A percentile compares a stretch with the other conserved stretches of the same genome.
phyloP scores from a whole-genome alignment of 2,113 vertebrate species.

The Ardeotis arabs region DNA sequence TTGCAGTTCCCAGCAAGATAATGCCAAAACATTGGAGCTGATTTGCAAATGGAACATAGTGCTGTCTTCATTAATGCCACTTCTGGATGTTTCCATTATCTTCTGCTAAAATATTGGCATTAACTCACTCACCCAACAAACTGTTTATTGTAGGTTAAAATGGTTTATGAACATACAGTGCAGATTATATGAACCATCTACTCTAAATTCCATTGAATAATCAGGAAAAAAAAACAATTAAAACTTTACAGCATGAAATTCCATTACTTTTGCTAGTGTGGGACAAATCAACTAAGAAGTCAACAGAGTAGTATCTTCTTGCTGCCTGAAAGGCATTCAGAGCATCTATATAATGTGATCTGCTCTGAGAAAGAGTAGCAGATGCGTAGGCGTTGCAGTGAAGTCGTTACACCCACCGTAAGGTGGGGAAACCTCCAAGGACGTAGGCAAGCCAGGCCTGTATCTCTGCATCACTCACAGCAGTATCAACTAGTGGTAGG shows the following conservation, averaged over 20 bases:
- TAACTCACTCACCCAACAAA: neutral
- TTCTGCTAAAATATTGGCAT: neutral
- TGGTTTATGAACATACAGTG: neutral
- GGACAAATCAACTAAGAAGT: neutral
- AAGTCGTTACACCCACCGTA: neutral
- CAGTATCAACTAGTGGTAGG: neutral
- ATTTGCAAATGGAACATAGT: neutral
- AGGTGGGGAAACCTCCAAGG: neutral
- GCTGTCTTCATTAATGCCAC: neutral
- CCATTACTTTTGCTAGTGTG: neutral
- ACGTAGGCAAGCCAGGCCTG: neutral
- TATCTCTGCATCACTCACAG: neutral
- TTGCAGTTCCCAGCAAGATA: neutral
- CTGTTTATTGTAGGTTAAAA: neutral
- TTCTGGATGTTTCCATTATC: neutral
- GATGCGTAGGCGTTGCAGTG: neutral
- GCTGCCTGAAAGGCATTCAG: neutral
- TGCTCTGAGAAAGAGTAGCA: neutral
- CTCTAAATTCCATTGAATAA: neutral
- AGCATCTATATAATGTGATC: neutral
- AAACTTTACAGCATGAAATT: neutral
- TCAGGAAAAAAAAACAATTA: neutral
- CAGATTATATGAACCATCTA: neutral
- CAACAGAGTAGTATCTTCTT: neutral
- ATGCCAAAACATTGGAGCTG: neutral